Conservation (phyloP, 2,888 invertebrate species). For the Harpagoxenus sublaevis region DNA sequence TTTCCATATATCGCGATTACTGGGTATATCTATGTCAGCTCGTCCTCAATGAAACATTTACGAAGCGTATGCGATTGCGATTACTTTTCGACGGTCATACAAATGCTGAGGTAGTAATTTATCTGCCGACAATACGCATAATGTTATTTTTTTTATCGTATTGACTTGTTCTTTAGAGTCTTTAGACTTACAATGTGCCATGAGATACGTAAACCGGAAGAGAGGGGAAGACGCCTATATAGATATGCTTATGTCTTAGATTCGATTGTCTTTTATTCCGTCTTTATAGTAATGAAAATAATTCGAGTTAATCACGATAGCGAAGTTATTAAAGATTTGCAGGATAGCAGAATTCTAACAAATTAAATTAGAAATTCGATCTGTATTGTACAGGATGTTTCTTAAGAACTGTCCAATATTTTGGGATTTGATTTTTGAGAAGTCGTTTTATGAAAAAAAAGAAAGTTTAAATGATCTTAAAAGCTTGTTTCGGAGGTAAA, state of each 20-base stretch:
- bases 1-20: constrained; percentile 37
- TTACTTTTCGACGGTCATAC: constrained; percentile 15
- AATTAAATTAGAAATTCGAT: not conserved
- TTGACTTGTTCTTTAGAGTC: not conserved
- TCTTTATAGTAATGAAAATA: not conserved
- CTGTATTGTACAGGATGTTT: not conserved
- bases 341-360: not conserved
- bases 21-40: constrained; percentile 45
- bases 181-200: not conserved
- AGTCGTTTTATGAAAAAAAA: not conserved
- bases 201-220: not conserved
- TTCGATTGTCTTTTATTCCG: not conserved
- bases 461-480: no score
- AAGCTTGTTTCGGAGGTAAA: not conserved
- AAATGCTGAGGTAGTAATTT: not conserved
- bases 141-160: not conserved
- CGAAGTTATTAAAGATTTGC: not conserved
- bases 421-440: not conserved
- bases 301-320: not conserved
- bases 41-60: constrained; percentile 49
- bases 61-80: not conserved
- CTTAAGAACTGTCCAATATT: not conserved
- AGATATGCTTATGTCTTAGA: not conserved
- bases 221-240: not conserved
- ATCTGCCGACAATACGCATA: not conserved